phyloP scores from a whole-genome alignment of 1,140 invertebrate genomes.

The Conus betulinus region DNA sequence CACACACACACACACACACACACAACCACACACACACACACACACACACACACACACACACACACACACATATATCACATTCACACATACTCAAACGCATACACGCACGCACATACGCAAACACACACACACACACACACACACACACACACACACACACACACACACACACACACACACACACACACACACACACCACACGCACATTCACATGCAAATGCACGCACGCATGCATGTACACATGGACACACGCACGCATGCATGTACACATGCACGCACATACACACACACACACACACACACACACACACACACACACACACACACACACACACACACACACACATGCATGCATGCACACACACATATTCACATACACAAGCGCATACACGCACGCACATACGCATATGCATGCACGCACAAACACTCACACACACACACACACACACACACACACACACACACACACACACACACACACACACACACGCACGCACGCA shows the following conservation, averaged over 20 bases:
- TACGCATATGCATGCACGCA: not conserved
- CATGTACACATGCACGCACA: not conserved
- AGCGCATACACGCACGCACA: not conserved
- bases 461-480: constrained; percentile 3
- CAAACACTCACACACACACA: not conserved
- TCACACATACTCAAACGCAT: too few relatives aligned
- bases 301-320: constrained; percentile 4
- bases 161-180: too few relatives aligned
- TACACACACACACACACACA: not conserved
- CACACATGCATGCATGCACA: not conserved
- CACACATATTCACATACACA: not conserved
- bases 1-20: constrained; percentile 8
- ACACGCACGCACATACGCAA: too few relatives aligned
- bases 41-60: too few relatives aligned
- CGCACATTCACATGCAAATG: not conserved
- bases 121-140: too few relatives aligned
- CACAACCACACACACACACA: not conserved
- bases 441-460: constrained; percentile 9
- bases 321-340: constrained; percentile 9
- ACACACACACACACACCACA: constrained; percentile 35
- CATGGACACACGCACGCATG: not conserved
- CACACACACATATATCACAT: too few relatives aligned
- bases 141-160: too few relatives aligned
- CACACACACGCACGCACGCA: not conserved
- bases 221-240: not conserved